These are phyloP conservation scores for Euplexia lucipara DNA, from an alignment of 2,888 invertebrate species.

Conservation along the genomic window DNA sequence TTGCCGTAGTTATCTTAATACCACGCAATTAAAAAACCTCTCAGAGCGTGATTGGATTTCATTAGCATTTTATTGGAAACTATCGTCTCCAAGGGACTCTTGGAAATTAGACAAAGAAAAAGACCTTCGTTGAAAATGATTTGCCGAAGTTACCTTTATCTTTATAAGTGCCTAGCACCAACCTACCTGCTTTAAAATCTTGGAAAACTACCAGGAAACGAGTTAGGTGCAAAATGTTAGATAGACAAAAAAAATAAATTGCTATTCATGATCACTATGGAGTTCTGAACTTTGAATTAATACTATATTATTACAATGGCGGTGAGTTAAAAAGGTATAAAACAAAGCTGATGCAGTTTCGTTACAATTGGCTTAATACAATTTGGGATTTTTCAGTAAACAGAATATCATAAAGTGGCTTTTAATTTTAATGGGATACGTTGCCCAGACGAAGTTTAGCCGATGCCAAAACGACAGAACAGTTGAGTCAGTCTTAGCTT, in stretches of 20 bases:
- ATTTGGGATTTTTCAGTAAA: background rate
- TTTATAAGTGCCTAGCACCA: background rate
- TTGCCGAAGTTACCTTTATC: constrained; percentile 20
- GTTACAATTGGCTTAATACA: background rate
- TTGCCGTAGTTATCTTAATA: constrained; percentile 46
- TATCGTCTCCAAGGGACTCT: constrained; percentile 42
- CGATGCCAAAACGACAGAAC: background rate
- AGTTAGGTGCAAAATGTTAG: constrained; percentile 37
- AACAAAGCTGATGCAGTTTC: background rate
- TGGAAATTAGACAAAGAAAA: constrained; percentile 43
- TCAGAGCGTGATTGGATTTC: constrained; percentile 52
- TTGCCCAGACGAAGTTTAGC: background rate
- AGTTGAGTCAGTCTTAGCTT: background rate
- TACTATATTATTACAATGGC: constrained; percentile 25
- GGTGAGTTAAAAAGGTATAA: background rate
- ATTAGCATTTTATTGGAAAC: constrained; percentile 66
- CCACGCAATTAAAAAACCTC: constrained; percentile 55
- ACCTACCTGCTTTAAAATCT: constrained; percentile 23
- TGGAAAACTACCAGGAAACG: constrained; percentile 58
- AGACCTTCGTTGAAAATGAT: constrained; percentile 23
- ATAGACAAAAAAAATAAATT: constrained; percentile 55
- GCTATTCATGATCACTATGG: constrained; percentile 42
- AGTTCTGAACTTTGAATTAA: constrained; percentile 42
- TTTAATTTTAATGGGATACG: background rate
- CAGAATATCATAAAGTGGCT: background rate